These are phyloP conservation scores for Echiichthys vipera DNA, from an alignment of 2,797 vertebrate species.

Conservation along the genomic window DNA sequence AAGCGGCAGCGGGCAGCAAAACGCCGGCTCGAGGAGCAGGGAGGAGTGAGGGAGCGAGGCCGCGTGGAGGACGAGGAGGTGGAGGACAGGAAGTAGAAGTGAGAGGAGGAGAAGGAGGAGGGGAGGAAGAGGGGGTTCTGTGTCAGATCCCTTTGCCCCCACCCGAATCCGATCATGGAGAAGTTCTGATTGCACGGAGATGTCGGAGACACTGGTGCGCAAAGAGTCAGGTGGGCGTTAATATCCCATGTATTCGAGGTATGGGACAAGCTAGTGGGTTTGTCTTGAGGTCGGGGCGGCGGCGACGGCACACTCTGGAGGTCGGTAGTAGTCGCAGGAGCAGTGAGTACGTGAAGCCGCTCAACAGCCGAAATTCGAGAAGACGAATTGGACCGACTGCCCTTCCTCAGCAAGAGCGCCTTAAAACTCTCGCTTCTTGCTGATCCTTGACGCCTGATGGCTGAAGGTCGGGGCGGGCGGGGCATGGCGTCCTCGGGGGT, in stretches of 20 bases:
- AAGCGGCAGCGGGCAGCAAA: conserved; percentile 89
- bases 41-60: conserved; percentile 89
- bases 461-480: neutral
- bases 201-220: neutral
- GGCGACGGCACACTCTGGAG: conserved; percentile 73
- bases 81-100: conserved; percentile 80
- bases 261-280: neutral
- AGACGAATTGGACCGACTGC: conserved; percentile 85
- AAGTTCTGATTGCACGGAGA: conserved; percentile 30
- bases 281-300: conserved; percentile 36
- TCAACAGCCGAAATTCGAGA: conserved; percentile 92
- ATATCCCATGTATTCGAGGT: neutral
- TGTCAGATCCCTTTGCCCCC: conserved; percentile 34
- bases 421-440: conserved; percentile 93
- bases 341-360: conserved; percentile 82
- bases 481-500: conserved; percentile 82
- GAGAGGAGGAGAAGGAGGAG: conserved; percentile 64
- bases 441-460: conserved; percentile 32
- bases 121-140: conserved; percentile 41
- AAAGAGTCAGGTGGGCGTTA: neutral
- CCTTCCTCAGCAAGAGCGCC: conserved; percentile 92
- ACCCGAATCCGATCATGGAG: conserved; percentile 26
- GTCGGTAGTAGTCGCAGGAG: conserved; percentile 68
- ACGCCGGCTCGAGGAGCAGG: conserved; percentile 91
- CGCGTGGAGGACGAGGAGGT: conserved; percentile 67